Conservation (phyloP, 2,888 invertebrate species). For the Drosophila nigricruria region DNA sequence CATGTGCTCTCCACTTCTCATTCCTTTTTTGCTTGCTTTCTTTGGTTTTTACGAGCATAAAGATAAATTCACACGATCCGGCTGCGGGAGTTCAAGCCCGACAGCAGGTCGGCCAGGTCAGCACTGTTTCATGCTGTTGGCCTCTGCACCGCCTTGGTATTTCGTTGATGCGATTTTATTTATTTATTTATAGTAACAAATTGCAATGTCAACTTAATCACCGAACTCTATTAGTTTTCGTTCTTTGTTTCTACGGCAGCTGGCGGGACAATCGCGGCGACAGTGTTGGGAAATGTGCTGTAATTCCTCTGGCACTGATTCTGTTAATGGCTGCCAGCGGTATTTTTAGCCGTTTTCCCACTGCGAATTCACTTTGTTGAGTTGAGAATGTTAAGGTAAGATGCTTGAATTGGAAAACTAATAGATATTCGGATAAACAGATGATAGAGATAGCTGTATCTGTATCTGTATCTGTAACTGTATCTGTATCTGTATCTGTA, state of each 20-base stretch:
- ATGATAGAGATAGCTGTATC: not conserved
- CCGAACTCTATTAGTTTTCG: constrained; percentile 73
- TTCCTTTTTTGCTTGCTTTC: constrained; percentile 15
- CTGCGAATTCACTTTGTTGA: not conserved
- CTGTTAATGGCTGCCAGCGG: not conserved
- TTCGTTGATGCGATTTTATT: constrained; percentile 74
- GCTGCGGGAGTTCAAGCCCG: constrained; percentile 40
- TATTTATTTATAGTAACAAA: constrained; percentile 79
- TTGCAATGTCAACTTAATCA: constrained; percentile 79
- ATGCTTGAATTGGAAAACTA: not conserved
- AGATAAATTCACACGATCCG: constrained; percentile 74
- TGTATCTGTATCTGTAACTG: not conserved
- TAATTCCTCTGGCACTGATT: constrained; percentile 7
- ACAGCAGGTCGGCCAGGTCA: constrained; percentile 31
- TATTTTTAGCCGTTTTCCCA: not conserved
- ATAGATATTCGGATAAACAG: not conserved
- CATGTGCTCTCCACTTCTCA: constrained; percentile 46
- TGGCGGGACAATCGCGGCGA: not conserved
- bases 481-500: not conserved
- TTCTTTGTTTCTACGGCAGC: constrained; percentile 31
- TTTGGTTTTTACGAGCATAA: constrained; percentile 74
- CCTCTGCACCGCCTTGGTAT: constrained; percentile 32
- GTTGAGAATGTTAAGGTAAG: not conserved
- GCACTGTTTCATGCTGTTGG: constrained; percentile 19
- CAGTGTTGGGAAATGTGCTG: constrained; percentile 8